Evolutionary conservation across 2,888 invertebrate genomes (phyloP), one percentile per base, ranked within the genome.

Genomic region (Pachydiplax longipennis): DNA sequence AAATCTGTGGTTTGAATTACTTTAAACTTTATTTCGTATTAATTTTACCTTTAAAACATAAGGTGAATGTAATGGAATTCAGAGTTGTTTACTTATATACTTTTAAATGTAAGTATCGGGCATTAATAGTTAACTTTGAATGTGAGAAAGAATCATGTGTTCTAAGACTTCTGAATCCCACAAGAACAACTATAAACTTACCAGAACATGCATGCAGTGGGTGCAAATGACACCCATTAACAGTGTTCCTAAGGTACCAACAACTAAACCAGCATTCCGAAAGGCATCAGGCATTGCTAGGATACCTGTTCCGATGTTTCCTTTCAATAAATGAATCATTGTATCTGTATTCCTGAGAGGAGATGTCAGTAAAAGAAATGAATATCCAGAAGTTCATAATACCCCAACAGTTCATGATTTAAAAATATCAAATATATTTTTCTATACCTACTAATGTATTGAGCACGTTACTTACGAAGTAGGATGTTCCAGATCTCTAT

Each of bases 201-300:
- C 97, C 93, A 97, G 94, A 94, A 97, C 96, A 93, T 98, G 98
- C 98, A 98, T 99, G 94, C 99, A 99, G 94, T 99, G 98, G 22
- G 98, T 97, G 93, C 98, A 98, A 92, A 98, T 96, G n/a, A 96
- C 94, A 22, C 98, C 98, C 95, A 99, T 97, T 22, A 97, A 92
- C 91, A 98, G 94, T 0, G 98, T 96, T 6, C 98, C 97, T 92
- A 97, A 95, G 40, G 97, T 95, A 92, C 99, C 98, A 91, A 98
- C 96, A 93, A 97, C 95, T 91, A 99, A 95, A 18, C 99, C 99
- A 91, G 98, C 97, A 94, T 99, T 97, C 93, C 97, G 96, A 93
- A 99, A 97, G 25, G 98, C 99, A 94, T 98, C 97, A 6, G 99
- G 99, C 97, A 99, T 98, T 12, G 99, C 99, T 92, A 99, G 95